Conservation (phyloP, 2,113 vertebrate species). For the Pangasianodon gigas region DNA sequence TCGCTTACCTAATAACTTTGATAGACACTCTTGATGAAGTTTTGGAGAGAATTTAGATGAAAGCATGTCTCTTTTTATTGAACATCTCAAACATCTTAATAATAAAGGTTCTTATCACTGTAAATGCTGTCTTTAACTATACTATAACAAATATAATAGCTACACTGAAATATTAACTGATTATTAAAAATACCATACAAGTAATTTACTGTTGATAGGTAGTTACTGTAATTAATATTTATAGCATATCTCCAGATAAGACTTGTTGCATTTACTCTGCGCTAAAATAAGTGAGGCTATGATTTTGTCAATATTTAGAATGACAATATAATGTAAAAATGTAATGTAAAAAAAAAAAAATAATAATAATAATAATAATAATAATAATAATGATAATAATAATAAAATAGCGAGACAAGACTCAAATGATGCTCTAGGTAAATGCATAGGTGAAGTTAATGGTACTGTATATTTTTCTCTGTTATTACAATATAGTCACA, state of each 20-base stretch:
- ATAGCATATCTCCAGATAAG: not conserved
- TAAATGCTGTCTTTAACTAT: not conserved
- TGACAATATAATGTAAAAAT: not conserved
- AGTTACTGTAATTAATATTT: not conserved
- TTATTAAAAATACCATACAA: not conserved
- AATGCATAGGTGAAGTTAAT: too few species aligned
- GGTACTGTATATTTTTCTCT: too few species aligned
- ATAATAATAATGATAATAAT: too few species aligned
- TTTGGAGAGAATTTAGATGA: constrained; percentile 53
- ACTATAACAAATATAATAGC: not conserved
- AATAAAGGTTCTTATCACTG: not conserved
- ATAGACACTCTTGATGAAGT: not conserved
- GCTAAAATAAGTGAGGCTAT: not conserved
- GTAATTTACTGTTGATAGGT: not conserved
- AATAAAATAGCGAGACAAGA: too few species aligned
- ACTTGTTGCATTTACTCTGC: not conserved
- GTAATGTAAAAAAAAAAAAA: not conserved
- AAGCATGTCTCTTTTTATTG: constrained; percentile 29
- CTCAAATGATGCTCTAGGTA: too few species aligned
- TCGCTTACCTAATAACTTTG: not conserved
- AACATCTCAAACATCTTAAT: not conserved
- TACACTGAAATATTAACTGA: not conserved
- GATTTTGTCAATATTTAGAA: not conserved
- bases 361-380: not conserved
- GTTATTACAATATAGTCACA: too few species aligned